Evolutionary conservation across 2,888 invertebrate genomes (phyloP).

Genomic region (Yponomeuta malinellus): DNA sequence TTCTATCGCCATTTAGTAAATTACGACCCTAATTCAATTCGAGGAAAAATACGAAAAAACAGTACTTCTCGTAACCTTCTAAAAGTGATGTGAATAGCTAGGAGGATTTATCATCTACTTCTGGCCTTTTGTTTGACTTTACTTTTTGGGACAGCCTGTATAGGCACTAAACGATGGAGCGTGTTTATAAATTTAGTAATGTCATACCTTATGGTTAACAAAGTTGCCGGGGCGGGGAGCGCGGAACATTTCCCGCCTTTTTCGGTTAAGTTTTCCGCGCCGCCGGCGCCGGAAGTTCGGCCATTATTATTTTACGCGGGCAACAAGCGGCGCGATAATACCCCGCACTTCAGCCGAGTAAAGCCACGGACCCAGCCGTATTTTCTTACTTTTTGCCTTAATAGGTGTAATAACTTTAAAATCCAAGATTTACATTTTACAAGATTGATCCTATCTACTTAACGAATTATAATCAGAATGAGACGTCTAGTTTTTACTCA

Average conservation of each 20-base stretch:
- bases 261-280: constrained; percentile 71
- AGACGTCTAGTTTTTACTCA: too few species aligned
- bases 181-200: constrained; percentile 76
- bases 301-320: constrained; percentile 77
- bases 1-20: too few species aligned
- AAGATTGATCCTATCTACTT: constrained; percentile 29
- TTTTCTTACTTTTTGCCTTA: constrained; percentile 69
- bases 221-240: constrained; percentile 31
- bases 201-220: constrained; percentile 40
- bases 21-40: too few species aligned
- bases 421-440: constrained; percentile 54
- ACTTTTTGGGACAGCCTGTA: too few species aligned
- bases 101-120: too few species aligned
- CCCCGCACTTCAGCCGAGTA: constrained; percentile 58
- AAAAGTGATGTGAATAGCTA: too few species aligned
- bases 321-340: constrained; percentile 77
- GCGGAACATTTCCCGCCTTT: constrained; percentile 70
- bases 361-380: constrained; percentile 45
- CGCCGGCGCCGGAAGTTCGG: constrained; percentile 76
- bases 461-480: constrained; percentile 12
- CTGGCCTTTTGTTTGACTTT: too few species aligned
- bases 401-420: constrained; percentile 72
- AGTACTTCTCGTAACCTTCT: too few species aligned
- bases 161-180: constrained; percentile 39
- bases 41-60: too few species aligned